phyloP scores from a whole-genome alignment of 2,888 invertebrate genomes.

The Fragum sueziense region DNA sequence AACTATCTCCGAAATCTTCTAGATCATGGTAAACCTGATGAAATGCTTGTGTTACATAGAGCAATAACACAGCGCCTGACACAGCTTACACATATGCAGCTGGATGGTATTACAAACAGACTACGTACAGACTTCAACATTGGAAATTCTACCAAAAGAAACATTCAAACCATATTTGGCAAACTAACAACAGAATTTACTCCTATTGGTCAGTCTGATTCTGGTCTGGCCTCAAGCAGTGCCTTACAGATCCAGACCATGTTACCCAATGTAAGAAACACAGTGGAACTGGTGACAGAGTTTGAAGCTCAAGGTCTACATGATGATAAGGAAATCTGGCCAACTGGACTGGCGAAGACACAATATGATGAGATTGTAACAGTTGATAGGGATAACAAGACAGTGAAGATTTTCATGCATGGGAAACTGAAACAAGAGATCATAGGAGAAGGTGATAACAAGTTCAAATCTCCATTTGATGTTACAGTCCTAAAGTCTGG shows the following conservation, averaged over 20 bases:
- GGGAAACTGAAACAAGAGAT: constrained; percentile 70
- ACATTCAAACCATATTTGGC: constrained; percentile 71
- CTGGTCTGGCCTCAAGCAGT: constrained; percentile 38
- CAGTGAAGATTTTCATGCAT: constrained; percentile 72
- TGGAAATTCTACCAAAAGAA: constrained; percentile 64
- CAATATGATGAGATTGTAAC: constrained; percentile 69
- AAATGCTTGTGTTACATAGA: constrained; percentile 68
- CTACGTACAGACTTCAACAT: constrained; percentile 67
- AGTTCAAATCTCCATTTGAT: constrained; percentile 77
- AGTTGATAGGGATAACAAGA: constrained; percentile 78
- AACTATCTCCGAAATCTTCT: constrained; percentile 63
- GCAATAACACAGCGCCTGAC: constrained; percentile 69
- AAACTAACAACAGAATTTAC: constrained; percentile 61
- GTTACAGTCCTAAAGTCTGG: constrained; percentile 72
- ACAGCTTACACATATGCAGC: constrained; percentile 69
- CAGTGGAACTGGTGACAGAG: constrained; percentile 56
- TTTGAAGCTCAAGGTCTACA: constrained; percentile 64
- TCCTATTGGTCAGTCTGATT: constrained; percentile 62
- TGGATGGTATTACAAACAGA: constrained; percentile 65
- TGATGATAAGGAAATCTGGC: constrained; percentile 77
- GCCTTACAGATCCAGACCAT: constrained; percentile 62
- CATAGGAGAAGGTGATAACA: constrained; percentile 64
- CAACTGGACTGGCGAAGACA: constrained; percentile 73
- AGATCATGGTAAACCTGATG: constrained; percentile 70
- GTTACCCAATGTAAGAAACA: constrained; percentile 64